Base-by-base conservation (phyloP, 2,888 invertebrate genomes). In the Gari tellinella region DNA sequence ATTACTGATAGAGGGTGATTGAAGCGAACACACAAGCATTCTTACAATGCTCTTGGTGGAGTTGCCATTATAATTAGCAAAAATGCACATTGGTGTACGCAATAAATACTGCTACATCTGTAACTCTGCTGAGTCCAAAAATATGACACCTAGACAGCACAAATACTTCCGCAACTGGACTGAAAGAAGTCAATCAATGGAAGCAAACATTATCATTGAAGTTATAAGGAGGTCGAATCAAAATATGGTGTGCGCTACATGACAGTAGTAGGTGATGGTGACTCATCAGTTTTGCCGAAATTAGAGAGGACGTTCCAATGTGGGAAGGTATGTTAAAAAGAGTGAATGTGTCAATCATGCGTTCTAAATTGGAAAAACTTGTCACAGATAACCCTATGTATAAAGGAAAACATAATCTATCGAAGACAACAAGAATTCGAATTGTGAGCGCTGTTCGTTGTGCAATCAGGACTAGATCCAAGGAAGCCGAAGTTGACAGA, bases 191-290 rank as follows among this genome's bases (percentile, higher is more conserved):
- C 68, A 64, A 19, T n/a, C 38, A 15, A 68, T 73, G 68, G 73
- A 73, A 56, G 15, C 41, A 7, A 65, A 76, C 64, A 61, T 72
- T 12, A 76, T 74, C 41, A 14, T 76, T 1, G 61, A 70, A 12
- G 72, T 1, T 80, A 78, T 64, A 15, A 19, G 12, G 26, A 75
- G 21, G 73, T 78, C 17, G 78, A 82, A 41, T 31, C 12, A 10
- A 55, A 21, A n/a, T 75, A 80, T 66, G 72, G 79, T 8, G 14
- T 81, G 4, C 43, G 78, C 10, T 81, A 77, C 23, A 76, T 72
- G 72, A 25, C 57, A 15, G 5, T 70, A 0, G 17, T 65, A 15
- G 61, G 31, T 14, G 65, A 70, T 55, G 65, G 76, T 25, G 72
- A 72, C 48, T 64, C n/a, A n/a, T n/a, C n/a, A n/a, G n/a, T n/a